These are phyloP conservation scores for Colius striatus DNA, from an alignment of 2,113 vertebrate species.

Conservation along the genomic window DNA sequence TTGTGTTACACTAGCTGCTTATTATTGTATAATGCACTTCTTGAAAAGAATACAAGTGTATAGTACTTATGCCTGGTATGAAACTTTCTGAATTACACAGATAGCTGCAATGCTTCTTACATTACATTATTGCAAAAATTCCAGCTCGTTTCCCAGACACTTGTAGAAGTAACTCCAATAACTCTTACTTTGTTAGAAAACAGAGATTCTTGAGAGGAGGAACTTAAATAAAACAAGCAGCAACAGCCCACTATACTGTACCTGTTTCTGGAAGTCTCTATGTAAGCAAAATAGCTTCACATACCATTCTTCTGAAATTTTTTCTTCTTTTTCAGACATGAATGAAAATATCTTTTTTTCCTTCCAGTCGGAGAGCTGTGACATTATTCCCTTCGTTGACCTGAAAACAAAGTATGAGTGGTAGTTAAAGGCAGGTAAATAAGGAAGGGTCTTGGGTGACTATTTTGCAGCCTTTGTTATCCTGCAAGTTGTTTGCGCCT, in stretches of 20 bases:
- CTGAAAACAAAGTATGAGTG: conserved; percentile 58
- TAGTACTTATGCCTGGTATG: not conserved
- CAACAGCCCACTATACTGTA: not conserved
- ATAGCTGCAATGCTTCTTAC: not conserved
- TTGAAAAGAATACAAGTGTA: not conserved
- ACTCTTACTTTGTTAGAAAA: conserved; percentile 4
- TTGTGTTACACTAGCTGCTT: conserved; percentile 6
- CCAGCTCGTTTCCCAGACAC: not conserved
- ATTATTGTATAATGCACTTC: not conserved
- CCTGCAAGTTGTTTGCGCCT: conserved; percentile 59
- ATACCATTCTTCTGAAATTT: conserved; percentile 93
- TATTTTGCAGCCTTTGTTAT: conserved; percentile 30
- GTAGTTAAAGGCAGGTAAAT: conserved; percentile 20
- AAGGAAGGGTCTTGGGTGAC: not conserved
- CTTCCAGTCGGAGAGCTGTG: conserved; percentile 65
- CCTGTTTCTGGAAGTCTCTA: not conserved
- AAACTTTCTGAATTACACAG: not conserved
- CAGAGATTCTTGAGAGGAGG: not conserved
- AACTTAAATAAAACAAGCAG: not conserved
- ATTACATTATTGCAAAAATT: not conserved
- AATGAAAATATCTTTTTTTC: conserved; percentile 43
- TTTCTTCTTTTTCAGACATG: conserved; percentile 83
- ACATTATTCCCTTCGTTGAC: conserved; percentile 63
- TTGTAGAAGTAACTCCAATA: not conserved
- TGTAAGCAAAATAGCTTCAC: conserved; percentile 18